phyloP scores from a whole-genome alignment of 2,888 invertebrate genomes.

The Trichopria drosophilae region DNA sequence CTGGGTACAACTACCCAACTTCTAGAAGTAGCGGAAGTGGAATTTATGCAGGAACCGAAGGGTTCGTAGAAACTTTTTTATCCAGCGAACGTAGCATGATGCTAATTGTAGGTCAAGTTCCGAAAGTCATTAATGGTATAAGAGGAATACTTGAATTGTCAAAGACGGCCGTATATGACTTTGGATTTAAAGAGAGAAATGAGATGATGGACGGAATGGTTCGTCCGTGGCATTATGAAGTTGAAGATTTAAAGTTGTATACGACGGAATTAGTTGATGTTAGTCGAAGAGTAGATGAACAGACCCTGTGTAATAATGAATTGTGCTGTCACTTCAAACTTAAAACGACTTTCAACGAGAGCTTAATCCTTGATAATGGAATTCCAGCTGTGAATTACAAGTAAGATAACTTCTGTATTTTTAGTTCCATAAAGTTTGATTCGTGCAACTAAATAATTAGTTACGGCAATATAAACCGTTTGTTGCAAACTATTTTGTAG shows the following conservation, averaged over 20 bases:
- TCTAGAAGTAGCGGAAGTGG: conserved; percentile 69
- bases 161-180: too few species aligned
- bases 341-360: conserved; percentile 29
- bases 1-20: conserved; percentile 69
- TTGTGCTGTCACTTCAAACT: conserved; percentile 41
- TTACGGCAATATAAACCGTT: too few species aligned
- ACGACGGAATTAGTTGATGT: conserved; percentile 36
- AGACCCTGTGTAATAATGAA: conserved; percentile 37
- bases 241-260: conserved; percentile 33
- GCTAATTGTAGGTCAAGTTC: conserved; percentile 34
- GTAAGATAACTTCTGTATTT: too few species aligned
- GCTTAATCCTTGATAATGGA: conserved; percentile 6
- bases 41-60: conserved; percentile 30
- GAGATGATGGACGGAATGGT: too few species aligned
- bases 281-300: conserved; percentile 21
- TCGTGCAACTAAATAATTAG: too few species aligned
- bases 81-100: conserved; percentile 10
- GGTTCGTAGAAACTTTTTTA: conserved; percentile 4
- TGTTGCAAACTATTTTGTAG: too few species aligned
- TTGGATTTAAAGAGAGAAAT: too few species aligned
- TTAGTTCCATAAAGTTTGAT: too few species aligned
- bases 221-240: too few species aligned
- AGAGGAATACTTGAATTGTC: too few species aligned
- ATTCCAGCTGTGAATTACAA: too few species aligned
- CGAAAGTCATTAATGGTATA: conserved; percentile 28